Base-by-base conservation (phyloP, 2,797 vertebrate species). In the Tokudaia tokunoshimensis region DNA sequence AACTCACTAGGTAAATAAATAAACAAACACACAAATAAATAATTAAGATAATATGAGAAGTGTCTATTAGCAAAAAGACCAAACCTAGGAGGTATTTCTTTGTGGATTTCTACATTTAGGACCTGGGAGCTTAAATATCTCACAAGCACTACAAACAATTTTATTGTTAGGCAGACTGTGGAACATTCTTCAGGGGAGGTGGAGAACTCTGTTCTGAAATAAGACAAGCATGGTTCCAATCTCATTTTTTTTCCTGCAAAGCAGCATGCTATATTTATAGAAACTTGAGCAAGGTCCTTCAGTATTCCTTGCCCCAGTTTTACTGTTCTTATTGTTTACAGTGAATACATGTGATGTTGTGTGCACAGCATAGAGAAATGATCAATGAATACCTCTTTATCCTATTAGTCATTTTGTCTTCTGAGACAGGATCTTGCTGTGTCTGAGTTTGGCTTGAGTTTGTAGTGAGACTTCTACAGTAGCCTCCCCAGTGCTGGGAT, bases 181-280 rank as follows among this genome's bases (percentile, higher is more conserved):
- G 26, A 92, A 59, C 4, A 52, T 4, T 70, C 9, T 19, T 55
- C 22, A 37, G n/a, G 50, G 26, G 50, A 57, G 1, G 12, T 1
- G 78, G 67, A 83, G 74, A 94, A 37, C 22, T 3, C 24, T 34
- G 24, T 4, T 67, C 76, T 91, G n/a, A 92, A 94, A 75, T 92
- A 50, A 95, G 20, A 74, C 4, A 70, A 31, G 7, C 61, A 47
- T 81, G 19, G 14, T 82, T 44, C 85, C 34, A 63, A 79, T 82
- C 24, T 86, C 47, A 37, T 44, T 90, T 37, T 15, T 29, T n/a
- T n/a, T 67, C 7, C 8, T 44, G n/a, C 0, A 80, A 15, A 88
- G 55, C 70, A 81, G 24, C 19, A 47, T 78, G 22, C 19, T 50
- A 52, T 10, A 72, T 72, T 41, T 70, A 2, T 34, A 26, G 20